phyloP scores from a whole-genome alignment of 2,888 invertebrate genomes.

The Macrosiphum euphorbiae region DNA sequence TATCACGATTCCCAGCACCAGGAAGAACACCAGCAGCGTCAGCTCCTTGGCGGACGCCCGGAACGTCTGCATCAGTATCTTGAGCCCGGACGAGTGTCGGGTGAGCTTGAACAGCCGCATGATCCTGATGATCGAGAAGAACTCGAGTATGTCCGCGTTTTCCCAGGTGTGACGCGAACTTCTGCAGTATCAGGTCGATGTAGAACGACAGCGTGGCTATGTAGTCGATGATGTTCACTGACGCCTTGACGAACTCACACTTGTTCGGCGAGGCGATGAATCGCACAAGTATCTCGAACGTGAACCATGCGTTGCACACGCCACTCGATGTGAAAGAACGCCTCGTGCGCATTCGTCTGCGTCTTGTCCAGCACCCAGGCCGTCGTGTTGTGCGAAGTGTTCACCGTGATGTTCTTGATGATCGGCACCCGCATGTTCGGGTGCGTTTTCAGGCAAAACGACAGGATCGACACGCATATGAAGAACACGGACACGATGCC shows the following conservation, averaged over 20 bases:
- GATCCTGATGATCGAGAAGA: constrained; percentile 97
- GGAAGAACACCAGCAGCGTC: constrained; percentile 95
- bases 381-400: constrained; percentile 80
- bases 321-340: constrained; percentile 99
- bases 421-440: constrained; percentile 97
- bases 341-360: constrained; percentile 95
- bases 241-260: constrained; percentile 93
- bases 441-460: constrained; percentile 99
- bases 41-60: constrained; percentile 97
- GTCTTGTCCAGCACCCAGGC: constrained; percentile 90
- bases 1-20: constrained; percentile 97
- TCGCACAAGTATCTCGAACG: constrained; percentile 92
- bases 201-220: constrained; percentile 99
- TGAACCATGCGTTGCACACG: constrained; percentile 99
- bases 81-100: constrained; percentile 95
- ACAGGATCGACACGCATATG: constrained; percentile 98
- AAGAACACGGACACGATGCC: constrained; percentile 99
- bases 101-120: constrained; percentile 98
- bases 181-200: constrained; percentile 89
- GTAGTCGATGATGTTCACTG: constrained; percentile 99
- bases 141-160: constrained; percentile 96
- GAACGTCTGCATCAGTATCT: constrained; percentile 98
- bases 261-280: constrained; percentile 91
- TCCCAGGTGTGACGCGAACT: constrained; percentile 92
- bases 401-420: constrained; percentile 84